These are phyloP conservation scores for Maconellicoccus hirsutus DNA, from an alignment of 1,140 invertebrate species.

Conservation along the genomic window DNA sequence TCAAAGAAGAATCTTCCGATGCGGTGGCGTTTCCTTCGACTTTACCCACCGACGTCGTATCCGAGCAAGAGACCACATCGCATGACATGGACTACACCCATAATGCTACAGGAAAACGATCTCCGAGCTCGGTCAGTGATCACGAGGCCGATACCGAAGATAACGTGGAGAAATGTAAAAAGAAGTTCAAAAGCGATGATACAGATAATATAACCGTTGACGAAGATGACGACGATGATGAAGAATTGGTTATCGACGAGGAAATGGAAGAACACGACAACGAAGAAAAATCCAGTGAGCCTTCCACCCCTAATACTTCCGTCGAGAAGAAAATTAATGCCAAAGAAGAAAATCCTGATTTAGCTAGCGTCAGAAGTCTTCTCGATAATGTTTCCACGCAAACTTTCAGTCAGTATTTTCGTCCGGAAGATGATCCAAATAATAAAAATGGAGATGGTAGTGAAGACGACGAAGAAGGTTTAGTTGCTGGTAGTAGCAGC, in stretches of 20 bases:
- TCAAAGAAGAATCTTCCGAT: background rate
- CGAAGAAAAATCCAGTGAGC: slow-evolving; percentile 25
- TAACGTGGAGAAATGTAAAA: slow-evolving; percentile 26
- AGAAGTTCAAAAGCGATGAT: slow-evolving; percentile 36
- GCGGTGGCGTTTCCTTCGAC: background rate
- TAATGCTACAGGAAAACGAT: background rate
- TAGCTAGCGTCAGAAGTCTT: slow-evolving; percentile 62
- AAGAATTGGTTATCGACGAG: slow-evolving; percentile 58
- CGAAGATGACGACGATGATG: slow-evolving; percentile 48
- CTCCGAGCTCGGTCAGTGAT: background rate
- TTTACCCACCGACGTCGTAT: background rate
- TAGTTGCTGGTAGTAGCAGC: slow-evolving; percentile 56
- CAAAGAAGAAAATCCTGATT: slow-evolving; percentile 38
- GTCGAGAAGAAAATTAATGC: slow-evolving; percentile 20
- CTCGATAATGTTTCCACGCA: slow-evolving; percentile 67
- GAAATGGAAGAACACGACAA: slow-evolving; percentile 33
- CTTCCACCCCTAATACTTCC: slow-evolving; percentile 27
- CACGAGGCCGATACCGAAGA: slow-evolving; percentile 26
- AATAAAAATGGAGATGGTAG: slow-evolving; percentile 34
- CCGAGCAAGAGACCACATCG: background rate
- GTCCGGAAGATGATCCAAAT: slow-evolving; percentile 33
- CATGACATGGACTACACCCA: background rate
- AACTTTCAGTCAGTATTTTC: slow-evolving; percentile 46
- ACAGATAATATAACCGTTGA: slow-evolving; percentile 36
- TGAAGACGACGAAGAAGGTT: slow-evolving; percentile 60